Percentiles rank a stretch among this genome's conserved stretches.
Conservation (phyloP, 2,888 invertebrate species). For the Amitus sp. region DNA sequence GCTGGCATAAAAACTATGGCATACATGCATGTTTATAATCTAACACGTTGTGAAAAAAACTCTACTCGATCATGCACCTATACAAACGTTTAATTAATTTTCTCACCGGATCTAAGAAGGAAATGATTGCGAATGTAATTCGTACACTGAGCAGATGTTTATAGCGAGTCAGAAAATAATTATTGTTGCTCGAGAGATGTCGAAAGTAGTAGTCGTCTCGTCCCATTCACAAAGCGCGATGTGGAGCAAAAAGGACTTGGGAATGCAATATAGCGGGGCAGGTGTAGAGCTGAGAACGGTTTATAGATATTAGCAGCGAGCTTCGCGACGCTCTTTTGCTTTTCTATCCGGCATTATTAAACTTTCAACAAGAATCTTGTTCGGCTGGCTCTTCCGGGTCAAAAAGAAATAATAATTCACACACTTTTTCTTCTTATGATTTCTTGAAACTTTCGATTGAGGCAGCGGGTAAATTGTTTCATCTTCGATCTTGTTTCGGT, state of each 20-base stretch:
- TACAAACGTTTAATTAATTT: no score
- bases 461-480: slow-evolving; percentile 33
- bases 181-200: slow-evolving; percentile 30
- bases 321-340: slow-evolving; percentile 43
- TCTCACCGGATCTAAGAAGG: no score
- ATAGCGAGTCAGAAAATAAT: no score
- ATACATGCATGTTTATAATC: neutral
- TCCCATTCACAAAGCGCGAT: slow-evolving; percentile 22
- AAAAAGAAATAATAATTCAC: slow-evolving; percentile 39
- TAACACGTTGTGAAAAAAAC: no score
- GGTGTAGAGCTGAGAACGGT: slow-evolving; percentile 30
- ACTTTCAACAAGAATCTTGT: slow-evolving; percentile 57
- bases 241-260: slow-evolving; percentile 23
- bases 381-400: slow-evolving; percentile 36
- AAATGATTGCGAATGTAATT: no score
- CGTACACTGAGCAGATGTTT: no score
- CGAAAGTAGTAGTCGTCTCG: no score
- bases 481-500: slow-evolving; percentile 28
- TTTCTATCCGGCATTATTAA: slow-evolving; percentile 57
- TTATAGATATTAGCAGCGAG: slow-evolving; percentile 47
- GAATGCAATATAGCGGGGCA: slow-evolving; percentile 24
- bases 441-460: slow-evolving; percentile 26
- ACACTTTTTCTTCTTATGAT: slow-evolving; percentile 31
- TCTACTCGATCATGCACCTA: no score
- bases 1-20: no score